phyloP scores from a whole-genome alignment of 2,113 vertebrate species.

The Pollachius pollachius region DNA sequence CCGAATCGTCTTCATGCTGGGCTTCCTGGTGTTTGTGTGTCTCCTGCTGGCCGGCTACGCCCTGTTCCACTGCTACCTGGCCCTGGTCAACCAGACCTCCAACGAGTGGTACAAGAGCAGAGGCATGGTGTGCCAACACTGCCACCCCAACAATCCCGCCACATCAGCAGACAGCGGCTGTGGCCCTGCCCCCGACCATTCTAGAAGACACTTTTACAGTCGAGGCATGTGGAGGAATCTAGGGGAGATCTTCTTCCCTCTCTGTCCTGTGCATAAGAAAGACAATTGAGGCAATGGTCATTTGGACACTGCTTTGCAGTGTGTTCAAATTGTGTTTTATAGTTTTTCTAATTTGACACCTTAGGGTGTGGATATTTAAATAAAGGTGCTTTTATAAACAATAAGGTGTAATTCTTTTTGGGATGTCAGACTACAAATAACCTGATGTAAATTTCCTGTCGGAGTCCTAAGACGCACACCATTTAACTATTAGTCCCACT shows the following conservation, averaged over 20 bases:
- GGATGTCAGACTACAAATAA: too few species aligned
- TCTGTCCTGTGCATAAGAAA: conserved; percentile 39
- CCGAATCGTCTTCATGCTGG: conserved; percentile 89
- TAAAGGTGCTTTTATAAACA: too few species aligned
- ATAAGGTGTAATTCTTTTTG: too few species aligned
- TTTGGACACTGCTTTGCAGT: too few species aligned
- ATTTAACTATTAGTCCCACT: too few species aligned
- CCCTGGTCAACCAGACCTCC: conserved; percentile 86
- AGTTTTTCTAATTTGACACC: too few species aligned
- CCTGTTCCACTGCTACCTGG: conserved; percentile 82
- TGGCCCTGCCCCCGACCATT: conserved; percentile 50
- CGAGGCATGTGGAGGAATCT: conserved; percentile 80
- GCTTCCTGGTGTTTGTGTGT: conserved; percentile 83
- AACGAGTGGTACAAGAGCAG: conserved; percentile 87
- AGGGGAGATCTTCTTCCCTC: conserved; percentile 81
- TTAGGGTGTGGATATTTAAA: too few species aligned
- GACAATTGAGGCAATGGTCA: conserved; percentile 32
- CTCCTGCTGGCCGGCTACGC: conserved; percentile 82
- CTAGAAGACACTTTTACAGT: conserved; percentile 75
- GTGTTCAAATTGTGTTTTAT: too few species aligned
- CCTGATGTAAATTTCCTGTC: too few species aligned
- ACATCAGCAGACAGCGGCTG: conserved; percentile 25
- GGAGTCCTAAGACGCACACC: too few species aligned
- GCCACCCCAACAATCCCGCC: conserved; percentile 42
- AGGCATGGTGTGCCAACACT: conserved; percentile 61